Percentiles rank a stretch among this genome's conserved stretches.
Conservation (phyloP, 2,113 vertebrate species). For the Machaerirhynchus nigripectus region DNA sequence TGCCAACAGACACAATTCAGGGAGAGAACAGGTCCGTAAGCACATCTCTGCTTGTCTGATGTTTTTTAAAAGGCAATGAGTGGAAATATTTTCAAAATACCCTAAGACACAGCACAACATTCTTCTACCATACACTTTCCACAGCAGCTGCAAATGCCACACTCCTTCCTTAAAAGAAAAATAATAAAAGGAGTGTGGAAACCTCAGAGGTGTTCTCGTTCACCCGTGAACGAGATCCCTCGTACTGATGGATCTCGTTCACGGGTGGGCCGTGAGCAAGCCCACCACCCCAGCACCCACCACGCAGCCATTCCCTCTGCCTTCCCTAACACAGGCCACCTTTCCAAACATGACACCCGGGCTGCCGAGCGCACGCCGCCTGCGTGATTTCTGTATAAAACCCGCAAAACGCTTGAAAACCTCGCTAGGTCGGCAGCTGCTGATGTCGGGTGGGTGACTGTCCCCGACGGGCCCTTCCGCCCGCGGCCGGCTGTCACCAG, state of each 20-base stretch:
- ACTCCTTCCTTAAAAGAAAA: neutral
- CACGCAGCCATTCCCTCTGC: neutral
- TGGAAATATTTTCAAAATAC: neutral
- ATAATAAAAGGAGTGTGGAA: neutral
- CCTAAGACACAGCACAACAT: neutral
- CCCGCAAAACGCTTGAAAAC: neutral
- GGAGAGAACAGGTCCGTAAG: neutral
- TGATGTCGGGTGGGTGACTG: neutral
- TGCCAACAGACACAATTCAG: neutral
- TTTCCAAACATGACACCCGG: neutral
- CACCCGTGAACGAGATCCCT: no score
- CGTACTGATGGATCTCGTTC: rapidly evolving
- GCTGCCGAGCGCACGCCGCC: neutral
- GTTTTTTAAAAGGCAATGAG: neutral
- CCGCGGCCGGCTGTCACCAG: neutral
- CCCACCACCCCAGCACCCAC: neutral
- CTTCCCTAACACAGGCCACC: neutral
- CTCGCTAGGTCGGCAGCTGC: neutral
- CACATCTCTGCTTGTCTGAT: neutral
- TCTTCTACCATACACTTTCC: neutral
- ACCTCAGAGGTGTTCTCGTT: no score
- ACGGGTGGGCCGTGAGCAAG: neutral
- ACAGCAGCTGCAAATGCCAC: neutral
- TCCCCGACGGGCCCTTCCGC: neutral
- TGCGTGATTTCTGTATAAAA: neutral